A percentile compares a stretch with the other conserved stretches of the same genome.
Evolutionary conservation across 2,113 vertebrate species (phyloP).

Genomic region (Alligator sinensis): DNA sequence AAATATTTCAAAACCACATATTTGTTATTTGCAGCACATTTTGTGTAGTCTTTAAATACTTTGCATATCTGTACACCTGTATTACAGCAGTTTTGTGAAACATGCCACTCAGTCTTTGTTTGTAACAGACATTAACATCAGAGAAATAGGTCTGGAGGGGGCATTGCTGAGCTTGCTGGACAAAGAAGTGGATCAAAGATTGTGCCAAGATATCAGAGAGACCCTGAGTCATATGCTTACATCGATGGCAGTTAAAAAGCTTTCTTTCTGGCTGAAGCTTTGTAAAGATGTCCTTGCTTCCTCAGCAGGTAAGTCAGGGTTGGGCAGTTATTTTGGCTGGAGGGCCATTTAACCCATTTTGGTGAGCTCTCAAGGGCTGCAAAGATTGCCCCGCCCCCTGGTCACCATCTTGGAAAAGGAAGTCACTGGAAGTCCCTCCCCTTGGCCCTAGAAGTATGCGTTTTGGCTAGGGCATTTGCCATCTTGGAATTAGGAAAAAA

Average conservation of each 20-base stretch:
- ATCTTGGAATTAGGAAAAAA: too few relatives aligned
- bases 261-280: slow-evolving; percentile 93
- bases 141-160: slow-evolving; percentile 93
- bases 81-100: slow-evolving; percentile 40
- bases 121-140: slow-evolving; percentile 88
- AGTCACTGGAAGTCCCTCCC: too few relatives aligned
- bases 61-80: slow-evolving; percentile 7
- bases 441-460: too few relatives aligned
- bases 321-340: too few relatives aligned
- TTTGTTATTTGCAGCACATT: not conserved
- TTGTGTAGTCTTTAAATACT: not conserved
- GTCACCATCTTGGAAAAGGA: too few relatives aligned
- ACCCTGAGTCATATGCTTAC: slow-evolving; percentile 91
- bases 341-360: too few relatives aligned
- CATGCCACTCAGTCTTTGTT: slow-evolving; percentile 56
- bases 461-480: too few relatives aligned
- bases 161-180: slow-evolving; percentile 90
- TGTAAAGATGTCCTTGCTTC: slow-evolving; percentile 94
- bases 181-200: slow-evolving; percentile 86
- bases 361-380: too few relatives aligned
- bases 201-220: slow-evolving; percentile 89
- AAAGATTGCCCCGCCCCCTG: too few relatives aligned
- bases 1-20: not conserved
- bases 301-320: slow-evolving; percentile 81
- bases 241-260: slow-evolving; percentile 85